These are phyloP conservation scores for Cottus gobio DNA, from an alignment of 2,113 vertebrate species.

Conservation along the genomic window DNA sequence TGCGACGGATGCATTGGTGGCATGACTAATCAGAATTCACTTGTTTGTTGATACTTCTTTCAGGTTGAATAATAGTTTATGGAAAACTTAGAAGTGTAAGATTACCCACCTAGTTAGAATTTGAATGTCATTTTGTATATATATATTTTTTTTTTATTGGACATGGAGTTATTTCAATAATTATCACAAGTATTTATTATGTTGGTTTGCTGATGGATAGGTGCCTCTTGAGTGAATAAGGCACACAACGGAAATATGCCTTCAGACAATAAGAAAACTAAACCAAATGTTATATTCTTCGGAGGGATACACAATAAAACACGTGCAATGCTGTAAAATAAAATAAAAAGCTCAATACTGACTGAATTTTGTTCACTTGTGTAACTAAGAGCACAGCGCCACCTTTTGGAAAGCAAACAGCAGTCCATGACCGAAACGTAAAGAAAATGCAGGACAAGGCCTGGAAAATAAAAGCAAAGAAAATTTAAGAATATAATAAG, in stretches of 20 bases:
- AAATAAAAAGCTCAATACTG: background rate
- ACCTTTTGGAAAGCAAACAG: background rate
- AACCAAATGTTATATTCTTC: background rate
- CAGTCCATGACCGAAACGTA: background rate
- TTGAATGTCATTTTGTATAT: background rate
- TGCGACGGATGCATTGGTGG: no score
- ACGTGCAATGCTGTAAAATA: no score
- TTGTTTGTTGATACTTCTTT: background rate
- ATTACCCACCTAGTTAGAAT: background rate
- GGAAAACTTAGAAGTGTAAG: background rate
- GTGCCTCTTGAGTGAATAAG: background rate
- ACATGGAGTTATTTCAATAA: background rate
- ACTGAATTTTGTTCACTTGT: background rate
- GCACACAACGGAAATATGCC: background rate
- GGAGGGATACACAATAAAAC: background rate
- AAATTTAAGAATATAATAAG: background rate
- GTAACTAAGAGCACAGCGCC: constrained; percentile 1
- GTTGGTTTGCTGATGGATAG: background rate
- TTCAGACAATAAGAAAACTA: no score
- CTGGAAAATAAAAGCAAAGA: background rate
- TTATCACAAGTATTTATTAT: background rate
- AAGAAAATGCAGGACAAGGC: background rate
- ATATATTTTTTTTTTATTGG: background rate
- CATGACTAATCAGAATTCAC: background rate
- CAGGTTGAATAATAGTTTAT: background rate